These are phyloP conservation scores for Falco cherrug DNA, from an alignment of 2,797 vertebrate species.

Conservation along the genomic window DNA sequence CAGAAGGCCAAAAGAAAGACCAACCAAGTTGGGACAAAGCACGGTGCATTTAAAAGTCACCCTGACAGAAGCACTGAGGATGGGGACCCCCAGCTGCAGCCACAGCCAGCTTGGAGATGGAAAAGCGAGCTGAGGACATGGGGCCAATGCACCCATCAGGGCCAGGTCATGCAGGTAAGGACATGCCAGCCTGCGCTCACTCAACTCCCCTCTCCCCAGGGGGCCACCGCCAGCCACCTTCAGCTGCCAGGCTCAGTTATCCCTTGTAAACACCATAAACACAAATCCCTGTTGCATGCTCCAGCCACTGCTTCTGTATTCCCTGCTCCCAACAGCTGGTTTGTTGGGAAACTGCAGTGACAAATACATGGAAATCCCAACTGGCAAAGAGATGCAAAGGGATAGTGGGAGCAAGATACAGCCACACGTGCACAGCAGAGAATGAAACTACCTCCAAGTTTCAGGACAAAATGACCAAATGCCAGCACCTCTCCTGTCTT, in stretches of 20 bases:
- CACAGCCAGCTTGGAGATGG: neutral
- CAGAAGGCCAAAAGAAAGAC: neutral
- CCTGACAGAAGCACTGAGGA: neutral
- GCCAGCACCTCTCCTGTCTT: neutral
- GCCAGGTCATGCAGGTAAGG: no score
- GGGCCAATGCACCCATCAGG: no score
- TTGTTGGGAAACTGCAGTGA: neutral
- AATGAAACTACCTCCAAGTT: neutral
- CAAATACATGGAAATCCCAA: neutral
- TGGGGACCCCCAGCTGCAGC: neutral
- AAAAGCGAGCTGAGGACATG: fast-evolving
- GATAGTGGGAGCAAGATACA: neutral
- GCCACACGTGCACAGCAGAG: neutral
- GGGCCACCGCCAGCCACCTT: neutral
- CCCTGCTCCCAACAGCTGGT: neutral
- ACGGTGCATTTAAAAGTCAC: neutral
- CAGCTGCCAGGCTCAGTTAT: neutral
- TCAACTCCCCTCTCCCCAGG: no score
- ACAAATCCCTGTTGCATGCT: neutral
- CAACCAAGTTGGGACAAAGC: no score
- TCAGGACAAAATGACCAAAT: neutral
- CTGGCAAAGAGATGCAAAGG: neutral
- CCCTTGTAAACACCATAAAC: neutral
- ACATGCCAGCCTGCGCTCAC: no score
- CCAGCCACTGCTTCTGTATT: neutral